Evolutionary conservation across 2,888 invertebrate genomes (phyloP), one percentile per base, ranked within the genome.

Genomic region (Barypeithes pellucidus): DNA sequence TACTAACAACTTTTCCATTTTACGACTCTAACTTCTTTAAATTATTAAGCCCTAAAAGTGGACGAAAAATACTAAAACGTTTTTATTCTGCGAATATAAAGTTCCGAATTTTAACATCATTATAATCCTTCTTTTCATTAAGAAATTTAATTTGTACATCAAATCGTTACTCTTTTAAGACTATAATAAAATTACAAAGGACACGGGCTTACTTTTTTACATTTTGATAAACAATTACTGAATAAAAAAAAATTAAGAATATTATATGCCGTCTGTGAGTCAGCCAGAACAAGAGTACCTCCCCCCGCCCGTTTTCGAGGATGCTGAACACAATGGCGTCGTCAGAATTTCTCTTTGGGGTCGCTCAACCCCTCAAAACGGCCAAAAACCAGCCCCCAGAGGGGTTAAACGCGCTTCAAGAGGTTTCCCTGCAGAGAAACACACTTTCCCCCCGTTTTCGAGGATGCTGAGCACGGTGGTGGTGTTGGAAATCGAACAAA

Each of bases 121-220:
- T 22, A 50, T 50, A 50, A 50, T 50, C 50, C 50, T 50, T 50
- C 47, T 47, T 50, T 50, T 50, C 24, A 50, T 50, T 50, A 24
- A 50, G 24, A 8, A 50, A 50, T 50, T 20, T 50, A 50, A 50
- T 50, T 50, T 50, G 12, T 50, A 50, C 24, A 50, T 24, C 22
- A 50, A 50, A 50, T 50, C 50, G 20, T 24, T 50, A 50, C 50
- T 11, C 11, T 22, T 50, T 22, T 24, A 8, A n/a, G 3, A 22
- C 20, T 47, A 47, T 20, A 47, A 47, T 47, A 20, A 47, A 11
- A 47, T 20, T 24, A n/a, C n/a, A 50, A 20, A 22, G 50, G 22
- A 14, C 14, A 1, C n/a, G 50, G 20, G 20, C 20, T 50, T 5
- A 50, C 22, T 50, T 22, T 50, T 12, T 50, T 50, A 14, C 50